Base-by-base conservation (phyloP, 2,113 vertebrate species). In the Ceuthmochares aereus region DNA sequence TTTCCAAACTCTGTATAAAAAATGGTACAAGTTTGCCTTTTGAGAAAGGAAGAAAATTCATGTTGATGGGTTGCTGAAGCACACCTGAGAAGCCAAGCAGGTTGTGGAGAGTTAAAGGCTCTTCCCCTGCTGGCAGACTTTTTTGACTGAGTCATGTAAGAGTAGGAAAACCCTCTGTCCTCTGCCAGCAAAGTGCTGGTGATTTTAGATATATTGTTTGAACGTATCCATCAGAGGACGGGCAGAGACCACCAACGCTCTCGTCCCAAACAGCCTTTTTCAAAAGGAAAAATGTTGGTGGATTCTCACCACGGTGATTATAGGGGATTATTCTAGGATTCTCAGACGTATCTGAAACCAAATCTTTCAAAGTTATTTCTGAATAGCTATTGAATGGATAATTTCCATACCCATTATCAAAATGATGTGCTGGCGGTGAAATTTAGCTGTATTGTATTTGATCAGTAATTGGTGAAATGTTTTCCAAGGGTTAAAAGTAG, bases 331-430 rank as follows among this genome's bases (percentile, higher is more conserved):
- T 97, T 97, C 90, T 18, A 73, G 91, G 96, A 91, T 96, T 97
- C 97, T 97, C 97, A 97, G 93, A 97, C 96, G 95, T 97, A 98
- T 98, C 97, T 97, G 92, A 97, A 97, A 98, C 96, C 97, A 97
- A 98, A 89, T 97, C 96, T 97, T 97, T 97, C 96, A 45, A 89
- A 97, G 97, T 98, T 98, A 97, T 97, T 98, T 97, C 96, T 98
- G 96, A 98, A 97, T 97, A 97, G 97, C 96, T 96, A 97, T 97
- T 98, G 97, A 98, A 97, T 97, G 95, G 96, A 98, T 98, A 89
- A 98, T 98, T 98, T 98, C 98, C 97, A 98, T 97, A 97, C 58
- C 93, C 94, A 97, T 98, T 98, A 98, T 97, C 95, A 95, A 98
- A 98, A 98, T 95, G 92, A 97, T 97, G 97, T 95, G 96, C 97